These are phyloP conservation scores for Pipistrellus nathusii DNA, from an alignment of 2,797 vertebrate species.

Conservation along the genomic window DNA sequence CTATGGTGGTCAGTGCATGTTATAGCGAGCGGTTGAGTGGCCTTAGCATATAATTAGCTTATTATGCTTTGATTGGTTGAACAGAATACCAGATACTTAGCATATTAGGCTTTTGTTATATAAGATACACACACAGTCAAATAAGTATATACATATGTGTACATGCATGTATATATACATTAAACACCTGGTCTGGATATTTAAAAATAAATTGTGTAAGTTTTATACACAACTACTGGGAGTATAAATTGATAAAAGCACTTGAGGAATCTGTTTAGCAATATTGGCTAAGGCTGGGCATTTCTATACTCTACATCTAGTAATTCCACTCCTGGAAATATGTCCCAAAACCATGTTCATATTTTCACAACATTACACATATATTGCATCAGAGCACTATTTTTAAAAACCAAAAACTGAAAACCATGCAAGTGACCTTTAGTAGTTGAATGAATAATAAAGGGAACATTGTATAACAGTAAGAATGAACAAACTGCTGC, in stretches of 20 bases:
- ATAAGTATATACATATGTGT: not conserved
- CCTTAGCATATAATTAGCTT: too few species aligned
- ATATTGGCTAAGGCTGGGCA: not conserved
- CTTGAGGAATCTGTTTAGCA: not conserved
- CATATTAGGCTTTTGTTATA: too few species aligned
- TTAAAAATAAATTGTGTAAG: slow-evolving; percentile 3
- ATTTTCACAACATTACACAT: not conserved
- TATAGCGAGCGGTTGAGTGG: too few species aligned
- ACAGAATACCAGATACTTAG: too few species aligned
- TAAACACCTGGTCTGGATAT: not conserved
- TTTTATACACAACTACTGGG: not conserved
- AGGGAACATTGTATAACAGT: not conserved
- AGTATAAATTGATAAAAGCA: not conserved
- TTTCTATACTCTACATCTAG: not conserved
- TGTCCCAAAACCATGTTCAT: not conserved
- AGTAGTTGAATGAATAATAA: not conserved
- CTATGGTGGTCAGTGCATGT: too few species aligned
- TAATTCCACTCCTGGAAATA: not conserved
- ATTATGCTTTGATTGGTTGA: too few species aligned
- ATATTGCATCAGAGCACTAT: not conserved
- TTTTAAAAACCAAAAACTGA: slow-evolving; percentile 8
- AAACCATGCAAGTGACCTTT: not conserved
- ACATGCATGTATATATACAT: not conserved
- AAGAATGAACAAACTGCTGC: not conserved
- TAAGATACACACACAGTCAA: not conserved